phyloP scores from a whole-genome alignment of 1,140 invertebrate species.

The Coelopa frigida region DNA sequence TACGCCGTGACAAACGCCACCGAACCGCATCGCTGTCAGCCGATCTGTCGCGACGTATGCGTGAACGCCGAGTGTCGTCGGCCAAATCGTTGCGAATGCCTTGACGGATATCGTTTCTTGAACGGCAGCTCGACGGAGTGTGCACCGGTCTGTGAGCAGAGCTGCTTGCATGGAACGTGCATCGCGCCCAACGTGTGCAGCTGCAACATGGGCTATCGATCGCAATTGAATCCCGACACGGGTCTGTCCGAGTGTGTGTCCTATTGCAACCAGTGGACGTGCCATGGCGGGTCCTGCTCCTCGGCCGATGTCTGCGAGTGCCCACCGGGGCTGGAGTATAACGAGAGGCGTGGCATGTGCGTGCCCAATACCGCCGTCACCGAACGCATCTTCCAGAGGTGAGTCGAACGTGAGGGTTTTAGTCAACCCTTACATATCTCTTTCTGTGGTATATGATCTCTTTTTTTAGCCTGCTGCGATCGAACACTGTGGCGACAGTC shows the following conservation, averaged over 20 bases:
- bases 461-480: too few species aligned
- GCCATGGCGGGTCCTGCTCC: conserved; percentile 6
- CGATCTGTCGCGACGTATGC: conserved; percentile 45
- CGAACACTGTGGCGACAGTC: too few species aligned
- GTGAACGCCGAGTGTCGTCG: conserved; percentile 48
- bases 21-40: conserved; percentile 21
- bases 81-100: conserved; percentile 45
- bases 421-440: too few species aligned
- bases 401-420: too few species aligned
- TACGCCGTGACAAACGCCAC: conserved; percentile 32
- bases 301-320: conserved; percentile 7
- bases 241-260: conserved; percentile 10
- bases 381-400: conserved; percentile 6
- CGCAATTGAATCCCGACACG: conserved; percentile 5
- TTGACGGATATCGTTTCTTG: conserved; percentile 43
- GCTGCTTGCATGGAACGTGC: conserved; percentile 53
- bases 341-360: conserved; percentile 8
- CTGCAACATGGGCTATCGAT: conserved; percentile 39
- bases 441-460: too few species aligned
- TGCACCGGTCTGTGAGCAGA: conserved; percentile 49
- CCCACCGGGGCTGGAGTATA: conserved; percentile 1
- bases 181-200: conserved; percentile 48
- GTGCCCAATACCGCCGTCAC: background rate
- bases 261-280: conserved; percentile 16
- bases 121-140: conserved; percentile 45